phyloP scores from a whole-genome alignment of 2,888 invertebrate species.

The Scaptomyza flava region DNA sequence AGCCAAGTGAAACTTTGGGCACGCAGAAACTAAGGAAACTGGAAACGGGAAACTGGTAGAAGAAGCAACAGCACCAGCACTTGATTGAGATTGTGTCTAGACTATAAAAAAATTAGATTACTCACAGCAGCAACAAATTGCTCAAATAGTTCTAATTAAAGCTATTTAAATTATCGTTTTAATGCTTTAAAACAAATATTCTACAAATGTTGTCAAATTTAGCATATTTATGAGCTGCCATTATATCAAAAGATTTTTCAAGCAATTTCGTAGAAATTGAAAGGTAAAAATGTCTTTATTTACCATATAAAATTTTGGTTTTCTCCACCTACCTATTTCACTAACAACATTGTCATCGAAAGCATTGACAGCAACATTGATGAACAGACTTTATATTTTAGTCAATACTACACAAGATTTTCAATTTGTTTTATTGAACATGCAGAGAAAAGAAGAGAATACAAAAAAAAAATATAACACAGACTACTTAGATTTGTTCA shows the following conservation, averaged over 20 bases:
- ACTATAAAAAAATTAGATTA: constrained; percentile 15
- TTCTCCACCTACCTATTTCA: neutral
- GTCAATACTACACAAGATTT: constrained; percentile 7
- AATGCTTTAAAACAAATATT: neutral
- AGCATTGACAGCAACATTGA: no score
- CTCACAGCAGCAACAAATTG: constrained; percentile 1
- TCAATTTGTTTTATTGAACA: neutral
- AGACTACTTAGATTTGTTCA: constrained; percentile 55
- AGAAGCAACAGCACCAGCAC: neutral
- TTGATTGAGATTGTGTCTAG: constrained; percentile 37
- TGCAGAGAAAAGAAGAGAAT: neutral
- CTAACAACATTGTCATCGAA: no score
- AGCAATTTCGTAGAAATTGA: no score
- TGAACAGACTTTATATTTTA: constrained; percentile 9
- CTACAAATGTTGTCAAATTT: no score
- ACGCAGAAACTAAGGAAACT: neutral
- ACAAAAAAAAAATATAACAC: constrained; percentile 3
- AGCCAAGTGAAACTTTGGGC: constrained; percentile 30
- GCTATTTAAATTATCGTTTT: neutral
- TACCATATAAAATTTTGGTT: neutral
- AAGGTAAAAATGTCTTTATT: no score
- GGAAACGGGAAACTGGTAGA: neutral
- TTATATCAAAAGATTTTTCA: no score
- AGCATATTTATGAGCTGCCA: no score
- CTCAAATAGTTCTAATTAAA: constrained; percentile 6